Evolutionary conservation across 2,113 vertebrate genomes (phyloP), one percentile per base, ranked within the genome.

Genomic region (Malurus alboscapulatus): DNA sequence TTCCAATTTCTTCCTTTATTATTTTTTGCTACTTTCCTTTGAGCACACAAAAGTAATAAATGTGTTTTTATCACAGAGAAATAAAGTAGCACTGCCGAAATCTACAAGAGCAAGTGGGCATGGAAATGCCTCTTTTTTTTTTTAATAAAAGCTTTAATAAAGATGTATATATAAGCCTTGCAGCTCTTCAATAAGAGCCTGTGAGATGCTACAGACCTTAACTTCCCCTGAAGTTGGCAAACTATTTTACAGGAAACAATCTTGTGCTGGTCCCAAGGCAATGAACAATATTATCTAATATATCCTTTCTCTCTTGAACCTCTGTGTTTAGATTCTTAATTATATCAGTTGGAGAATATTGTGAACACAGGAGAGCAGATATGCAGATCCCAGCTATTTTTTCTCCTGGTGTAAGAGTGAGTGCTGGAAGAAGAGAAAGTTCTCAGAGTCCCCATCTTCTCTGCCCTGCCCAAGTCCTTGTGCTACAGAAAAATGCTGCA

Each of bases 91-190:
- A 32, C 24, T 69, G 76, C 27, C 90, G 63, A 77, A 88, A 77
- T 72, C 72, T 59, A 68, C 59, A 88, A 80, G 25, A 86, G 12
- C n/a, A 77, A 69, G 30, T 38, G 15, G 9, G 38, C 79, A 84
- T 42, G 36, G 48, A 88, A 93, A 90, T 80, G 8, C 5, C 24
- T 53, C 42, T 73, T 40, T 58, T 30, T 38, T 34, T 76, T 66
- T 66, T 72, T 73, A 87, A 90, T 91, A 80, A 83, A 79, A 83
- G n/a, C 38, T 93, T 88, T 90, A 94, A 90, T 92, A 88, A 94
- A 88, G 51, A 86, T 38, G 3, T 42, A 66, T 73, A 19, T 71
- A 66, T 25, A 81, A 86, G 68, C 86, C 87, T 88, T 80, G 50
- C 44, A 93, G 91, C 54, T 80, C 47, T 94, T 90, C 76, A 88